Base-by-base conservation (phyloP, 23 tunicate genomes). In the Halocynthia roretzi region DNA sequence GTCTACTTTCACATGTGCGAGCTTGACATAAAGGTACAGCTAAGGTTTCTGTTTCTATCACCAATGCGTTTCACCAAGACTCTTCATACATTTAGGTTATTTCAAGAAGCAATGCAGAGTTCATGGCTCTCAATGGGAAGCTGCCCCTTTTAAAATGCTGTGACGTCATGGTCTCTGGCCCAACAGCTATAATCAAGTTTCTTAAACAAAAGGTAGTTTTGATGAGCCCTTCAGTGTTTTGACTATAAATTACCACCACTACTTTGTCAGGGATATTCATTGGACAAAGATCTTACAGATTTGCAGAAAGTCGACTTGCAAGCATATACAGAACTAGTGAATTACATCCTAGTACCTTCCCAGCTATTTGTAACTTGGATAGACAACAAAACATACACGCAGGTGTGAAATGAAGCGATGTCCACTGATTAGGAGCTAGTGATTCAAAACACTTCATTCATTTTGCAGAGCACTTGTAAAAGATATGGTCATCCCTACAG, bases 71-170 rank as follows among this genome's bases (percentile, higher is more conserved):
- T 8, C 20, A 49, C 63, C 4, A 51, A 50, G 71, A 78, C 51
- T 31, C 50, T 6, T n/a, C 14, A 53, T 11, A 12, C 31, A 20
- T 67, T 10, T 50, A 88, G 95, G 85, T 88, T 20, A 63, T 71
- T 5, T 17, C 65, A 11, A 53, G 44, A 20, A 50, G 67, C 23
- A 91, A 91, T 81, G 87, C 91, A 40, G 97, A 91, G 68, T 77
- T 77, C 63, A 91, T 91, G 80, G 49, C 91, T 7, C 97, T 91
- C 10, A 81, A 83, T 15, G 86, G 91, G 1, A 81, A 77, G 58
- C 84, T 91, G 8, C 97, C 97, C 44, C 77, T 91, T 51, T 61
- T 91, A 52, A 53, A 51, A 15, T 91, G 97, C 72, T 91, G 97
- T 54, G 77, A 91, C 1, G 57, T 82, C 60, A 71, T 91, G 48